These are phyloP conservation scores for Eupsilia transversa DNA, from an alignment of 2,888 invertebrate species.

Conservation along the genomic window DNA sequence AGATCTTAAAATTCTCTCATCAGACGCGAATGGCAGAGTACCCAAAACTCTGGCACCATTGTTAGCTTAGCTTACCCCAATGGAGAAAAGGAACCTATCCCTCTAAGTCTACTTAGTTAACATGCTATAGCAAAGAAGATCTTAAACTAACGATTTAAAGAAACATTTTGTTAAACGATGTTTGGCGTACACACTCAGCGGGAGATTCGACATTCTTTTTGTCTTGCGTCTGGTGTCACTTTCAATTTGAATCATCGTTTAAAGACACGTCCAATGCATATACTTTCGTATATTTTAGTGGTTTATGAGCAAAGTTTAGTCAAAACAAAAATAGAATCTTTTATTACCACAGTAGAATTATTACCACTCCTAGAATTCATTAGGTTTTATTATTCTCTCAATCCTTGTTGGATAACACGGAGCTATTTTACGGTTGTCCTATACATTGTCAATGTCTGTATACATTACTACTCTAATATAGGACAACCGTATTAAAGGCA, in stretches of 20 bases:
- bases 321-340: not conserved
- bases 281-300: not conserved
- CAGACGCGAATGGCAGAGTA: slow-evolving; percentile 2
- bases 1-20: not conserved
- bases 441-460: too few relatives aligned
- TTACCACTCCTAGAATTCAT: slow-evolving; percentile 21
- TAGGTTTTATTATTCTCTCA: not conserved
- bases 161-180: not conserved
- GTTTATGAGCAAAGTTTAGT: not conserved
- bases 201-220: slow-evolving; percentile 39
- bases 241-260: slow-evolving; percentile 47
- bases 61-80: slow-evolving; percentile 3
- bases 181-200: not conserved
- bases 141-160: not conserved
- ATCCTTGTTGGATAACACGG: not conserved
- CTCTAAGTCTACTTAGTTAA: not conserved
- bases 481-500: not conserved
- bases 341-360: not conserved
- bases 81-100: not conserved
- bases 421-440: too few relatives aligned
- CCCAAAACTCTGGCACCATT: slow-evolving; percentile 15
- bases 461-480: not conserved
- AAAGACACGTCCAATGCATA: not conserved
- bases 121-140: slow-evolving; percentile 11
- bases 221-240: slow-evolving; percentile 6